Conservation (phyloP, 2,888 invertebrate genomes). For the Syritta pipiens region DNA sequence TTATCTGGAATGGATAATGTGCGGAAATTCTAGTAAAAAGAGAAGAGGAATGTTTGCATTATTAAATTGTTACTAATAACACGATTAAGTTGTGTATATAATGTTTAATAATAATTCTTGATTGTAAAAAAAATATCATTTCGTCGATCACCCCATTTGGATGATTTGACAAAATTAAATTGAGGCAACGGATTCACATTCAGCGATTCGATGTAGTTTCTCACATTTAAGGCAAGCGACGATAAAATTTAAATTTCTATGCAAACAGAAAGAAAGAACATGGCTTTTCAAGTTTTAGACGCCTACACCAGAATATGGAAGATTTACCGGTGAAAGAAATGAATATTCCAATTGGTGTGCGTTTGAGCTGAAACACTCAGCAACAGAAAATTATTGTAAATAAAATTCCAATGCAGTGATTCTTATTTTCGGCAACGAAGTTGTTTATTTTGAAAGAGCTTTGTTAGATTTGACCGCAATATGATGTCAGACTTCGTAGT, state of each 20-base stretch:
- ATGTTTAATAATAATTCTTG: not conserved
- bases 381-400: too few relatives aligned
- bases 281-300: not conserved
- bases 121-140: too few relatives aligned
- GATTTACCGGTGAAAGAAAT: too few relatives aligned
- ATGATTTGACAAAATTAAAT: not conserved
- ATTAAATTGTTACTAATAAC: conserved; percentile 6
- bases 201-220: not conserved
- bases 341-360: too few relatives aligned
- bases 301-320: too few relatives aligned
- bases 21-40: conserved; percentile 11
- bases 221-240: not conserved
- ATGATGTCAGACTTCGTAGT: too few relatives aligned
- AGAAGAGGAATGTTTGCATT: conserved; percentile 3
- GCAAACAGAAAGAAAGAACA: conserved; percentile 15
- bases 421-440: too few relatives aligned
- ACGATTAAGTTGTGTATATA: not conserved
- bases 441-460: too few relatives aligned
- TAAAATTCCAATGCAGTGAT: too few relatives aligned
- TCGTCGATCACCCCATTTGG: conserved; percentile 14
- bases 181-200: conserved; percentile 6
- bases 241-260: not conserved
- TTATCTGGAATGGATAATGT: conserved; percentile 30
- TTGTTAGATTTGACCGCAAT: too few relatives aligned
- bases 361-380: too few relatives aligned